Evolutionary conservation across 2,888 invertebrate species (phyloP), one percentile per base, ranked within the genome.

Genomic region (Therioaphis trifolii): DNA sequence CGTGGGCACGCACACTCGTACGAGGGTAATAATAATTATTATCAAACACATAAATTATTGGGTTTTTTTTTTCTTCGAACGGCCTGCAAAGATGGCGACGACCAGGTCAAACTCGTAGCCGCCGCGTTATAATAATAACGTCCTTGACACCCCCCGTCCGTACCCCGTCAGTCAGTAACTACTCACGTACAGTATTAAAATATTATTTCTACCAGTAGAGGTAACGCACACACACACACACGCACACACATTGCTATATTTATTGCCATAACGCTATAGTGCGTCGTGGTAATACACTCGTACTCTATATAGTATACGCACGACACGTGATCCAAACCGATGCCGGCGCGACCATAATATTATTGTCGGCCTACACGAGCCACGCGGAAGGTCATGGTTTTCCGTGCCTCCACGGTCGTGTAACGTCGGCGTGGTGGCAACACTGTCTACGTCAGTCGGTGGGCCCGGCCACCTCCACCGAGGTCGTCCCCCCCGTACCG

Each of bases 301-400:
- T 4, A 5, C 14, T 14, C 2, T 2, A 12, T 21, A 24, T 21
- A 12, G 14, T n/a, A 0, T 12, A 11, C n/a, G 14, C 24, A 76
- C 18, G 15, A 63, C 77, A 66, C 68, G 68, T 68, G 52, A 77
- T 66, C 35, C 18, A n/a, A 15, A 21, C 18, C 49, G 63, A 15
- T n/a, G 29, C 7, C 74, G 52, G 7, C 35, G 21, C 63, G 27
- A 49, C n/a, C 61, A 55, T 63, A 76, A 40, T 78, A 78, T 78
- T 52, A 78, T 52, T 35, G 78, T 68, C 52, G 35, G 66, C 63
- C 49, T 49, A 66, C 66, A 4, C 78, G 29, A 14, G 66, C 52
- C 11, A 35, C 77, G 18, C 49, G 78, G 52, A 78, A 78, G 78
- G 78, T 78, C 78, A 78, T 78, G 78, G 78, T 78, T 78, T 35